These are phyloP conservation scores for Harpalus rufipes DNA, from an alignment of 2,888 invertebrate species.

Conservation along the genomic window DNA sequence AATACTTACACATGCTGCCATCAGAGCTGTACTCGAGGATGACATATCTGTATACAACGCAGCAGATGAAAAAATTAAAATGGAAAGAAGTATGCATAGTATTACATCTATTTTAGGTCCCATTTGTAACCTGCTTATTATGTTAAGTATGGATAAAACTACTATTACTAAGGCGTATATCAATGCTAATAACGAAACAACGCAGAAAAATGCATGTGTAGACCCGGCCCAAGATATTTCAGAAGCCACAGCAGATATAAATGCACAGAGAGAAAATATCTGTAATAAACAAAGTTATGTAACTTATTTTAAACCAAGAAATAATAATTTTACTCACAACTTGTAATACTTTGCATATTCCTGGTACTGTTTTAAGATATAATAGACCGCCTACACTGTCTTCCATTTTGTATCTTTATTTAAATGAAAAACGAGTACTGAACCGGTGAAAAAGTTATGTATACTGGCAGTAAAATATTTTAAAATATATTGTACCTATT, in stretches of 20 bases:
- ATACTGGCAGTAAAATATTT: constrained; percentile 22
- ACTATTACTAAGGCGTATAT: constrained; percentile 42
- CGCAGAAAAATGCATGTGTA: constrained; percentile 2
- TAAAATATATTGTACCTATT: constrained; percentile 20
- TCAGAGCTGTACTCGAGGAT: not conserved
- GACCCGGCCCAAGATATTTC: not conserved
- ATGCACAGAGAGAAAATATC: constrained; percentile 52
- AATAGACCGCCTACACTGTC: constrained; percentile 18
- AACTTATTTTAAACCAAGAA: not conserved
- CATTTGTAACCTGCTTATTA: not conserved
- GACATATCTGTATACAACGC: not conserved
- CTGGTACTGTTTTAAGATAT: constrained; percentile 37
- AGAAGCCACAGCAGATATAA: constrained; percentile 30
- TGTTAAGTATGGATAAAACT: constrained; percentile 34
- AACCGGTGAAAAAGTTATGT: constrained; percentile 7
- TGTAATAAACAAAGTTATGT: constrained; percentile 27
- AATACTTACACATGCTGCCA: constrained; percentile 45
- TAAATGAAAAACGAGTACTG: not conserved
- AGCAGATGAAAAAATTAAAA: constrained; percentile 44
- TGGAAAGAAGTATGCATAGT: constrained; percentile 25
- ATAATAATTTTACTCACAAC: constrained; percentile 35
- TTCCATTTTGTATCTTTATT: constrained; percentile 33
- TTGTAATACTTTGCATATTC: constrained; percentile 49
- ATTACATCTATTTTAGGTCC: constrained; percentile 34
- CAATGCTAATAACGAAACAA: constrained; percentile 19